phyloP scores from a whole-genome alignment of 2,113 vertebrate genomes.

The Ailurus styani region DNA sequence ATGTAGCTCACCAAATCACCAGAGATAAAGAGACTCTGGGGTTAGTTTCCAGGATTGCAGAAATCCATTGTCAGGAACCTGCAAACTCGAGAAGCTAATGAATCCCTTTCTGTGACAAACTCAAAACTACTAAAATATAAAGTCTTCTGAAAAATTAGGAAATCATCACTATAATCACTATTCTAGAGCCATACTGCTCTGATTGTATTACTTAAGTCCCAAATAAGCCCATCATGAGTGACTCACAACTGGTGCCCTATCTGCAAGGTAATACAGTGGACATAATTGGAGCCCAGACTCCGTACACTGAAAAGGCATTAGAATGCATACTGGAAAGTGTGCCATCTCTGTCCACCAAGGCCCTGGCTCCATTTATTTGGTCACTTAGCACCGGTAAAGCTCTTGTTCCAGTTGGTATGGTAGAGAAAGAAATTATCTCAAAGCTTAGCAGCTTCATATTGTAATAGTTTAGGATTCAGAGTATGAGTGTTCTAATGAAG shows the following conservation, averaged over 20 bases:
- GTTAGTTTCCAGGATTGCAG: background rate
- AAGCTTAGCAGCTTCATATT: background rate
- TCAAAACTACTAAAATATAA: background rate
- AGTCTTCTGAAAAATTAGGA: background rate
- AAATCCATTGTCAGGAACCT: background rate
- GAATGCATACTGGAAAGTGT: background rate
- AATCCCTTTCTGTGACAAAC: background rate
- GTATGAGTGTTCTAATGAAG: background rate
- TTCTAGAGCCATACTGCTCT: background rate
- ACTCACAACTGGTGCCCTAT: background rate
- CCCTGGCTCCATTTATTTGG: background rate
- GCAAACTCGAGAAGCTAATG: background rate
- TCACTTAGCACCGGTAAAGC: background rate
- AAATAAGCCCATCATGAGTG: background rate
- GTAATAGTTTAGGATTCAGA: background rate
- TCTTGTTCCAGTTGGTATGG: background rate
- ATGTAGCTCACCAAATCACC: background rate
- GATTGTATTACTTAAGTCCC: background rate
- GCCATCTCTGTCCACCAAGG: fast-evolving
- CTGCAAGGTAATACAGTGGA: background rate
- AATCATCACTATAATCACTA: background rate
- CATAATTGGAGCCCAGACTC: background rate
- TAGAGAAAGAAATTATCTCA: background rate
- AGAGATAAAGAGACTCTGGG: background rate
- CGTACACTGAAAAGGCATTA: background rate